Evolutionary conservation across 2,888 invertebrate genomes (phyloP), one percentile per base, ranked within the genome.

Genomic region (Eilema depressum): DNA sequence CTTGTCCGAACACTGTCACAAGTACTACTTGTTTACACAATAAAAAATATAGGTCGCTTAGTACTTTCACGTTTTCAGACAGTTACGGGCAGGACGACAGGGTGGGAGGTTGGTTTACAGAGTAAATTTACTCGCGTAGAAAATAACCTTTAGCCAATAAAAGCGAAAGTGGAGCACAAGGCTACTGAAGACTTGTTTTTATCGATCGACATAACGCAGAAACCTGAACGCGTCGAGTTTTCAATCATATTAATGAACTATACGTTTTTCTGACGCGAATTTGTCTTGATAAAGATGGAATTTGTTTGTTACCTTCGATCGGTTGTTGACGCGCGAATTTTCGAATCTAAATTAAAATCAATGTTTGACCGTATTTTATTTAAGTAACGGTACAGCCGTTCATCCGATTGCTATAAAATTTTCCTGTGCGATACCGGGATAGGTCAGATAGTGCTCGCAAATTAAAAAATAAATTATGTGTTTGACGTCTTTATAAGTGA

Each of bases 141-240:
- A 85, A 53, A 83, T 83, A 87, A 88, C 84, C 86, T 87, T 87
- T 87, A 82, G 83, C 75, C 84, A 83, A 83, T 85, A 88, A 88
- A 88, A 89, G 85, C 86, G 89, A 89, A 89, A 89, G 88, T 88
- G 82, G 87, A 87, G 83, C 88, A 85, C 85, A 86, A 86, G 85
- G 87, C 86, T 85, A 84, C 76, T 74, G 85, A 85, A 86, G 83
- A 84, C 85, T 85, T 79, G 86, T 86, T 88, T 81, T 79, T 84
- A 80, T 74, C 83, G 86, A 87, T 86, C 85, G 83, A 85, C 83
- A 83, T 78, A 79, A 76, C 75, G 76, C 77, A 80, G 83, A 80
- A 81, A 85, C 81, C 63, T 79, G 78, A 78, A 80, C 79, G 78
- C 75, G 73, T 71, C 75, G 74, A 71, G 77, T 83, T 79, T 77